phyloP scores from a whole-genome alignment of 2,797 vertebrate genomes.

The Ptychadena robeensis region DNA sequence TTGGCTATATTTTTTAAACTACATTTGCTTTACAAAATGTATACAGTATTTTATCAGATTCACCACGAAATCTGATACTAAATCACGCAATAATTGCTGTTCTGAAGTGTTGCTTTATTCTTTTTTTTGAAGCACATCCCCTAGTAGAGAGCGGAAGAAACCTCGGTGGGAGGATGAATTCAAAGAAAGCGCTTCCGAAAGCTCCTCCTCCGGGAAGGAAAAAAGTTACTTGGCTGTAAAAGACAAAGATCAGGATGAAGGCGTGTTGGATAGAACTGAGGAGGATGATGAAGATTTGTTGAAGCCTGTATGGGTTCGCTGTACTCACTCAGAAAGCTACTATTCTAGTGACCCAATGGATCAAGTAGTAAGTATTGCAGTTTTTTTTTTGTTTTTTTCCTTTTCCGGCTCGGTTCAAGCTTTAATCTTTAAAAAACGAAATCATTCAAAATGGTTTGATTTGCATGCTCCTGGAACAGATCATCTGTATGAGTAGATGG shows the following conservation, averaged over 20 bases:
- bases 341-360: slow-evolving; percentile 98
- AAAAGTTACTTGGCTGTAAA: slow-evolving; percentile 78
- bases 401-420: neutral
- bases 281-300: slow-evolving; percentile 88
- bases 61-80: no score
- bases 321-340: slow-evolving; percentile 94
- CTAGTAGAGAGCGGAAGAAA: slow-evolving; percentile 88
- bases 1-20: no score
- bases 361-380: slow-evolving; percentile 86
- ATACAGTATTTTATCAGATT: no score
- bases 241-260: slow-evolving; percentile 83
- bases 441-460: no score
- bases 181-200: slow-evolving; percentile 79
- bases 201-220: slow-evolving; percentile 76
- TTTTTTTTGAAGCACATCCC: slow-evolving; percentile 78
- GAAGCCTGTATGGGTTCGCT: slow-evolving; percentile 95
- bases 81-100: no score
- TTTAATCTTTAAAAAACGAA: no score
- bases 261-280: slow-evolving; percentile 74
- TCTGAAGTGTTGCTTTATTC: neutral
- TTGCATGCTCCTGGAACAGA: no score
- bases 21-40: no score
- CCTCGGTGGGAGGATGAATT: slow-evolving; percentile 88
- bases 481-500: no score
- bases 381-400: neutral